phyloP scores from a whole-genome alignment of 2,797 vertebrate species.

The Pogonophryne albipinna region DNA sequence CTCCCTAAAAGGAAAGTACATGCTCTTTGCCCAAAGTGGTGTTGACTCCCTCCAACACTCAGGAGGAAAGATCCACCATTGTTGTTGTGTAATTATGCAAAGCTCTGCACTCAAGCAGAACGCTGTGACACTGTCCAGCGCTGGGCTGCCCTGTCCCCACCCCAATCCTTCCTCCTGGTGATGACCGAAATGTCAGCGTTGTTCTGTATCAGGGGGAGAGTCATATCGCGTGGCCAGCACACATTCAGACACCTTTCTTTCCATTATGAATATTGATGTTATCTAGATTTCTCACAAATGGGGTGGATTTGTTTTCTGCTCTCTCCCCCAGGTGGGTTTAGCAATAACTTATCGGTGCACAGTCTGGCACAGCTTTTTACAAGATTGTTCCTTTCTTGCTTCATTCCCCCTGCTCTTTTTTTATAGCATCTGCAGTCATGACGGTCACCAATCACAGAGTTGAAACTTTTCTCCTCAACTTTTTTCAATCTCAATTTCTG shows the following conservation, averaged over 20 bases:
- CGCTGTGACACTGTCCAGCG: constrained; percentile 37
- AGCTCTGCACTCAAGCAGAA: constrained; percentile 58
- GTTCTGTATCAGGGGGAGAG: constrained; percentile 34
- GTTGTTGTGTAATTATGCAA: constrained; percentile 65
- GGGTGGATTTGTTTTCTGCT: constrained; percentile 55
- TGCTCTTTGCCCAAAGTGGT: not conserved
- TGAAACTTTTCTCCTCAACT: constrained; percentile 9
- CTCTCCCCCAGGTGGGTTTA: constrained; percentile 41
- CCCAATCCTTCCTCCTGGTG: constrained; percentile 45
- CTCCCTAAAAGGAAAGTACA: constrained; percentile 18
- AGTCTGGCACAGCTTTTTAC: constrained; percentile 38
- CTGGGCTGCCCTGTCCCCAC: constrained; percentile 25
- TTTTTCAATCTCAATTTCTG: not conserved
- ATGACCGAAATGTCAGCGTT: constrained; percentile 68
- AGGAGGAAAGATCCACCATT: constrained; percentile 37
- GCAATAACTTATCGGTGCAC: constrained; percentile 27
- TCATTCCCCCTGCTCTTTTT: constrained; percentile 43
- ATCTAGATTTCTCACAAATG: constrained; percentile 54
- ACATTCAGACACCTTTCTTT: constrained; percentile 29
- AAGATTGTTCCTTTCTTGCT: constrained; percentile 48
- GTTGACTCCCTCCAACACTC: constrained; percentile 10
- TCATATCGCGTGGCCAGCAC: constrained; percentile 26
- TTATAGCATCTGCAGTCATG: constrained; percentile 32
- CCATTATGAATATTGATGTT: constrained; percentile 68
- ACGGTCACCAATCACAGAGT: constrained; percentile 27